Conservation (phyloP, 2,888 invertebrate genomes). For the Caradrina kadenii region DNA sequence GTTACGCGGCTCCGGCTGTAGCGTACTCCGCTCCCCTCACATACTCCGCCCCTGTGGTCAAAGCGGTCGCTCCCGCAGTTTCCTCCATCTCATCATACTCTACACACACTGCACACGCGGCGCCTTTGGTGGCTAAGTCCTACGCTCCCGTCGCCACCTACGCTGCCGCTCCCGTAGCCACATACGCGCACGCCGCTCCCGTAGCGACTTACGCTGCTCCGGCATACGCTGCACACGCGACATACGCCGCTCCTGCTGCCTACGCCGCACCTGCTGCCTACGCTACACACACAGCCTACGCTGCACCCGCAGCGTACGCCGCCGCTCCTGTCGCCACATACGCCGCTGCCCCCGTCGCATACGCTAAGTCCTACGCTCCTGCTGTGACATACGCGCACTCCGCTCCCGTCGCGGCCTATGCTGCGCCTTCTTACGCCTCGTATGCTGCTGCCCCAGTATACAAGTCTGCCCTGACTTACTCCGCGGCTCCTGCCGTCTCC, state of each 20-base stretch:
- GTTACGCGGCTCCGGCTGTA: slow-evolving; percentile 72
- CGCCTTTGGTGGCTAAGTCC: slow-evolving; percentile 78
- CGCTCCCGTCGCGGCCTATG: slow-evolving; percentile 62
- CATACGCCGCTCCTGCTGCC: slow-evolving; percentile 70
- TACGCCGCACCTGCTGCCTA: slow-evolving; percentile 68
- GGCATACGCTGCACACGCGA: slow-evolving; percentile 73
- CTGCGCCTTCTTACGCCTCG: slow-evolving; percentile 56
- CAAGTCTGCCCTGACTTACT: slow-evolving; percentile 87
- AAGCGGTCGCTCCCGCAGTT: slow-evolving; percentile 80
- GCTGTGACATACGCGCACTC: slow-evolving; percentile 60
- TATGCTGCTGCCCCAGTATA: slow-evolving; percentile 74
- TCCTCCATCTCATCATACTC: slow-evolving; percentile 79
- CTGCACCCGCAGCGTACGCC: slow-evolving; percentile 66
- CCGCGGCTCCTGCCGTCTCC: slow-evolving; percentile 91
- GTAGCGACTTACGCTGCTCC: slow-evolving; percentile 62
- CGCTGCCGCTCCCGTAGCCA: slow-evolving; percentile 67
- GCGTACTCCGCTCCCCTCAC: slow-evolving; percentile 71
- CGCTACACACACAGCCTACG: slow-evolving; percentile 61
- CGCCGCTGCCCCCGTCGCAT: slow-evolving; percentile 87
- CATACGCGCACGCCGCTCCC: slow-evolving; percentile 71
- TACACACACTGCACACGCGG: slow-evolving; percentile 67
- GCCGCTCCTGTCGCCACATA: slow-evolving; percentile 85
- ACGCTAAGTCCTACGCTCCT: slow-evolving; percentile 67
- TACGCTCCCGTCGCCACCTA: slow-evolving; percentile 75
- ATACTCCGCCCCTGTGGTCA: slow-evolving; percentile 77